A percentile compares a stretch with the other conserved stretches of the same genome.
phyloP scores from a whole-genome alignment of 2,113 vertebrate genomes.

The Amphilophus citrinellus region DNA sequence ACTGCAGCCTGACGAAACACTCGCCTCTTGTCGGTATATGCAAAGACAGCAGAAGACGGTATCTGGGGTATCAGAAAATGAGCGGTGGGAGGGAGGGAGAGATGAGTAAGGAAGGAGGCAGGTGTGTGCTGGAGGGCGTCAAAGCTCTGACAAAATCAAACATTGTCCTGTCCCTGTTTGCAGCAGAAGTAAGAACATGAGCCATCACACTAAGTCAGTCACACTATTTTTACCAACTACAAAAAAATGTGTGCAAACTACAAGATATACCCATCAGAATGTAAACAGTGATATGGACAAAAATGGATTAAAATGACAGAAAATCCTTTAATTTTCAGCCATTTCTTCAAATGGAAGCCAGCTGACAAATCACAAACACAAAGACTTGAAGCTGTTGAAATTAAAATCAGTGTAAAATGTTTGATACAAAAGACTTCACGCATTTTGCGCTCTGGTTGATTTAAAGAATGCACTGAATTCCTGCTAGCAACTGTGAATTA shows the following conservation, averaged over 20 bases:
- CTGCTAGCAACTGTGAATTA: conserved; percentile 8
- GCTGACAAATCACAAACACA: not conserved
- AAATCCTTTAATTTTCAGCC: not conserved
- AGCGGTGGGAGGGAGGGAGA: conserved; percentile 19
- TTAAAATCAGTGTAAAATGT: not conserved
- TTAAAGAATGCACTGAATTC: not conserved
- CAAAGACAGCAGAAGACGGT: conserved; percentile 42
- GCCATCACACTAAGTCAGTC: not conserved
- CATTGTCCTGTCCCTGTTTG: conserved; percentile 17
- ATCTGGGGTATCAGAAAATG: conserved; percentile 48
- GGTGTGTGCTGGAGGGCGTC: conserved; percentile 27
- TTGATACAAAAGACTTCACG: conserved; percentile 1
- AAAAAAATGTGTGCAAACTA: not conserved
- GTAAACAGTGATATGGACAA: conserved; percentile 13
- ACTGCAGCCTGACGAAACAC: conserved; percentile 13
- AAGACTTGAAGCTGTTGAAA: not conserved
- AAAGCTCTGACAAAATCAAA: conserved; percentile 46
- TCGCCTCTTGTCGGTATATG: conserved; percentile 23
- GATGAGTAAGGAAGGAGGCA: not conserved
- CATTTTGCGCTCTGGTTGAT: not conserved
- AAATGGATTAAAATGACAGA: conserved; percentile 19
- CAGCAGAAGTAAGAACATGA: not conserved
- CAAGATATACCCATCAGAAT: not conserved
- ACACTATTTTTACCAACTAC: not conserved
- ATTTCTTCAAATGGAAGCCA: not conserved